Evolutionary conservation across 2,888 invertebrate genomes (phyloP), one percentile per base, ranked within the genome.

Genomic region (Mythimna pallens): DNA sequence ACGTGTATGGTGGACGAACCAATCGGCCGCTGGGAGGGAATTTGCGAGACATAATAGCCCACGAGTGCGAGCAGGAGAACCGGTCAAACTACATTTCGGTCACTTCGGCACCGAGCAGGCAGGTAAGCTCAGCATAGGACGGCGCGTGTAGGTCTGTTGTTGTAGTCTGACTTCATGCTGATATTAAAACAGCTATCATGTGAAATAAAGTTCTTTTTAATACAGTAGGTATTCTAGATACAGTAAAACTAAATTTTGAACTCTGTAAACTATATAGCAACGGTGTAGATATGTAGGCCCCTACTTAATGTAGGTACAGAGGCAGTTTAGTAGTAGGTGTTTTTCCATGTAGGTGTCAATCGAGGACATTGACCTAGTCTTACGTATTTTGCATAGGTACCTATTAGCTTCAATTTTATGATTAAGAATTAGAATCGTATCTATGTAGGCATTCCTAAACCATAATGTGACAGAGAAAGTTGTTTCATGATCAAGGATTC

Each of bases 21-120:
- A 92, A 94, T 92, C 92, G 91, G 91, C 91, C 90, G 90, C 61
- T 94, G 91, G 92, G 92, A 93, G 93, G 91, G 92, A 94, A 94
- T 95, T 96, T 92, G 96, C 95, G 90, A 95, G 90, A 87, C 83
- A 89, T 88, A 88, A 87, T 87, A 86, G 88, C 88, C 88, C 86
- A 89, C 88, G 87, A 92, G 93, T 93, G 93, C 90, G 93, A 94
- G 94, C 90, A 88, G 90, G 93, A 92, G 92, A 94, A 95, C 95
- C 95, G 94, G 95, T 95, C 93, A 90, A 90, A 93, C 95, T 81
- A 91, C 94, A 94, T 95, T 94, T 92, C 87, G 89, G 86, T 85
- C 89, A 88, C 84, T 84, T 79, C 77, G 77, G 69, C 82, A 65
- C 61, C 73, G 73, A 86, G 79, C 89, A 87, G 90, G 90, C 92